These are phyloP conservation scores for Cremastobaeus sp. DNA, from an alignment of 2,888 invertebrate genomes.

Conservation along the genomic window DNA sequence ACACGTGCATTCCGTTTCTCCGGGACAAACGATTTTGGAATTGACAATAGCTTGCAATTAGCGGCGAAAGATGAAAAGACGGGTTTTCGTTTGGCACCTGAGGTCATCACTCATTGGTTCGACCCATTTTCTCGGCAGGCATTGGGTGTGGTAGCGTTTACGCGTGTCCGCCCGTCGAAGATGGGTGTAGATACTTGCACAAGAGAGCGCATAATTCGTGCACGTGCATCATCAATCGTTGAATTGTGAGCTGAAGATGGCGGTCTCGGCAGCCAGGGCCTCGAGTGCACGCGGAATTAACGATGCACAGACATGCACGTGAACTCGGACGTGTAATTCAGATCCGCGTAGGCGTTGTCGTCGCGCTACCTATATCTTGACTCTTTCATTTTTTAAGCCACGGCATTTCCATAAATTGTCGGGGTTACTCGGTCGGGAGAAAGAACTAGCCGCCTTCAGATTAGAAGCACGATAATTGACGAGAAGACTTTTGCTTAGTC, in stretches of 20 bases:
- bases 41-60: conserved; percentile 26
- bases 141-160: conserved; percentile 48
- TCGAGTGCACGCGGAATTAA: conserved; percentile 33
- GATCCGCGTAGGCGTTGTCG: conserved; percentile 45
- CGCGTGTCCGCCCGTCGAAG: conserved; percentile 37
- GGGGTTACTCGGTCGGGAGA: background rate
- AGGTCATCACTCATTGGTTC: conserved; percentile 44
- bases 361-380: conserved; percentile 25
- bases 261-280: conserved; percentile 30
- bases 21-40: background rate
- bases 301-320: conserved; percentile 46
- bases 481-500: too few relatives aligned
- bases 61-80: conserved; percentile 1
- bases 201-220: conserved; percentile 52
- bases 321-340: conserved; percentile 30
- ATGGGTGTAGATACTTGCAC: conserved; percentile 49
- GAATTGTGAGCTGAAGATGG: conserved; percentile 46
- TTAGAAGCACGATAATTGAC: conserved; percentile 10
- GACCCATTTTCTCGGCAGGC: conserved; percentile 41
- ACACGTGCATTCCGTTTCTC: background rate
- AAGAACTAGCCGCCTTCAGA: conserved; percentile 1
- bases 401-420: conserved; percentile 41
- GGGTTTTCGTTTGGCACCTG: conserved; percentile 32
- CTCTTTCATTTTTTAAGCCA: conserved; percentile 25
- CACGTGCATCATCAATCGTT: conserved; percentile 54